Base-by-base conservation (phyloP, 2,113 vertebrate species). In the Urocynchramus pylzowi region DNA sequence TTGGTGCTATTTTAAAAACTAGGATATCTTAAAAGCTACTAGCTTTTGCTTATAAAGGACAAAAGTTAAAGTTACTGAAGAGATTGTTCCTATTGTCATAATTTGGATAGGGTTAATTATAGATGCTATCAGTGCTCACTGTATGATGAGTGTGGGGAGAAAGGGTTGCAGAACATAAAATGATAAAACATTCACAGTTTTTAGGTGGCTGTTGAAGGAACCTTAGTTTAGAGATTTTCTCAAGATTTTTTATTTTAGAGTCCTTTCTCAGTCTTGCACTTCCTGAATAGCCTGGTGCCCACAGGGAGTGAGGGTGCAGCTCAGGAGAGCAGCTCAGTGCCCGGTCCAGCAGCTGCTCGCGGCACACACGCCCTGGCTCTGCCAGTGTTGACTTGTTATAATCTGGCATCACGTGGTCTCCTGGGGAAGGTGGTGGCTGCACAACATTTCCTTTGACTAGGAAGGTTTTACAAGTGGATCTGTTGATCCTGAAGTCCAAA, bases 401-500 rank as follows among this genome's bases (percentile, higher is more conserved):
- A 92, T 93, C 94, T 93, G 70, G 86, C 87, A 69, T 87, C 97
- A 81, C 77, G 37, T 93, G 96, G 7, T 42, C 45, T 89, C 35
- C 44, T 68, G 78, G 59, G 3, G 27, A 97, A 89, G 76, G 93
- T 89, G 96, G 60, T 92, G 90, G 85, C 81, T 95, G 20, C 87
- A 85, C 89, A 61, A 78, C 7, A 1, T 61, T 87, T 50, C 69
- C 49, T 93, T 95, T 91, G 85, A 35, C 95, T 73, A 54, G 78
- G 63, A 96, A 89, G 84, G 77, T 77, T 93, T 95, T 89, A 41
- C 92, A 83, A 82, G 89, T 85, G 78, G 30, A 35, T 95, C 89
- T 95, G n/a, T 82, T 95, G 90, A 92, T 92, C 73, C 76, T 76
- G 90, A 81, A 95, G 90, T 85, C 61, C 70, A 94, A 87, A 93